These are phyloP conservation scores for Hylyphantes graminicola DNA, from an alignment of 1,140 invertebrate genomes.

Conservation along the genomic window DNA sequence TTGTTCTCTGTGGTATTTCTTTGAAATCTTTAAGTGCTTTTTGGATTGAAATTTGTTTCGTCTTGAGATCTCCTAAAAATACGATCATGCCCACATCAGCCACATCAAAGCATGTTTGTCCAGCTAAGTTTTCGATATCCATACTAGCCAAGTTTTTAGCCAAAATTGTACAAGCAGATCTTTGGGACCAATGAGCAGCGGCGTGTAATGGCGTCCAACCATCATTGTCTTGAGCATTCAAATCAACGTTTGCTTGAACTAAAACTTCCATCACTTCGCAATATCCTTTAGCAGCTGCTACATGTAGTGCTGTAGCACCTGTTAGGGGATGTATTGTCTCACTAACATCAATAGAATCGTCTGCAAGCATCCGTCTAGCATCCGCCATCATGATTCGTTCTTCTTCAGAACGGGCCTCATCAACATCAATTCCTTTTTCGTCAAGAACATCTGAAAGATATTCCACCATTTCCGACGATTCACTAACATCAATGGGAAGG, in stretches of 20 bases:
- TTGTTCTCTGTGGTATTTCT: conserved; percentile 54
- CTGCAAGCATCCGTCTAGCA: conserved; percentile 87
- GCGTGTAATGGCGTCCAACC: conserved; percentile 99
- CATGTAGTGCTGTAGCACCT: conserved; percentile 96
- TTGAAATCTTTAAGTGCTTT: conserved; percentile 50
- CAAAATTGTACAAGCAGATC: conserved; percentile 90
- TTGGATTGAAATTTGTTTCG: conserved; percentile 74
- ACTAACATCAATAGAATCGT: conserved; percentile 66
- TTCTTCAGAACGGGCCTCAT: conserved; percentile 89
- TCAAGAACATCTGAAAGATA: conserved; percentile 88
- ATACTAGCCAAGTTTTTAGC: conserved; percentile 91
- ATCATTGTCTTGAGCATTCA: conserved; percentile 92
- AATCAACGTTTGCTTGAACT: conserved; percentile 80
- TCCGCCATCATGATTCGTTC: conserved; percentile 89
- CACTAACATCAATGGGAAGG: conserved; percentile 92
- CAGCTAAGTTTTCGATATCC: conserved; percentile 90
- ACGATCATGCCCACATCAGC: conserved; percentile 85
- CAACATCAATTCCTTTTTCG: conserved; percentile 83
- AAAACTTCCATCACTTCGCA: conserved; percentile 87
- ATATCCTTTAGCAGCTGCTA: conserved; percentile 98
- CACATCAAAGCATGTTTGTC: conserved; percentile 91
- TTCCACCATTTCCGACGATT: conserved; percentile 89
- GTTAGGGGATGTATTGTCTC: conserved; percentile 81
- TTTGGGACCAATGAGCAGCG: conserved; percentile 97
- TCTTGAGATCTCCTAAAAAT: conserved; percentile 84